phyloP scores from a whole-genome alignment of 2,888 invertebrate species.

The Volucella zonaria region DNA sequence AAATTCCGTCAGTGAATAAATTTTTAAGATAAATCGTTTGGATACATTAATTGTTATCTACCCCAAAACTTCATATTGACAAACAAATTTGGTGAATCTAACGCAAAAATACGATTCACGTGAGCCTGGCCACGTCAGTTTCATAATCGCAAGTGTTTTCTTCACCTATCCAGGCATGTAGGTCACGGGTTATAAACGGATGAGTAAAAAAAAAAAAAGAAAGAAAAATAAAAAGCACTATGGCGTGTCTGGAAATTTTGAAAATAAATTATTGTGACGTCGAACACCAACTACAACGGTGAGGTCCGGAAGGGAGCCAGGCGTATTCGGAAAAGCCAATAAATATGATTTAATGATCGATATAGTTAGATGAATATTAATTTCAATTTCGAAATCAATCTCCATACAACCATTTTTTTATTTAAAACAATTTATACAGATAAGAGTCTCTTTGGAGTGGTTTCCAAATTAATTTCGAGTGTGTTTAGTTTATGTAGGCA shows the following conservation, averaged over 20 bases:
- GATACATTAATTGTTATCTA: constrained; percentile 33
- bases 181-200: no score
- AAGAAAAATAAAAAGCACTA: no score
- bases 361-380: constrained; percentile 47
- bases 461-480: constrained; percentile 43
- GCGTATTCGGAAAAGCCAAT: constrained; percentile 31
- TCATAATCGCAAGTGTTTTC: background rate
- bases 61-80: no score
- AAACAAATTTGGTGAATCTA: no score
- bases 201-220: no score
- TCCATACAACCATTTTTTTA: constrained; percentile 42
- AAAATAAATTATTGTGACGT: no score
- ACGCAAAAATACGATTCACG: background rate
- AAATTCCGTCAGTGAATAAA: constrained; percentile 47
- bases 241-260: constrained; percentile 28
- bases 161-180: background rate
- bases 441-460: constrained; percentile 51
- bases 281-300: no score
- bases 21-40: constrained; percentile 39
- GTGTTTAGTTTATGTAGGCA: constrained; percentile 40
- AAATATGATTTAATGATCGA: constrained; percentile 48
- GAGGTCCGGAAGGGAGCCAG: background rate
- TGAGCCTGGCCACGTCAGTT: constrained; percentile 26
- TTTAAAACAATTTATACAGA: constrained; percentile 48
- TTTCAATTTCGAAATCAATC: constrained; percentile 61